phyloP scores from a whole-genome alignment of 2,888 invertebrate genomes.

The Zygaena filipendulae region DNA sequence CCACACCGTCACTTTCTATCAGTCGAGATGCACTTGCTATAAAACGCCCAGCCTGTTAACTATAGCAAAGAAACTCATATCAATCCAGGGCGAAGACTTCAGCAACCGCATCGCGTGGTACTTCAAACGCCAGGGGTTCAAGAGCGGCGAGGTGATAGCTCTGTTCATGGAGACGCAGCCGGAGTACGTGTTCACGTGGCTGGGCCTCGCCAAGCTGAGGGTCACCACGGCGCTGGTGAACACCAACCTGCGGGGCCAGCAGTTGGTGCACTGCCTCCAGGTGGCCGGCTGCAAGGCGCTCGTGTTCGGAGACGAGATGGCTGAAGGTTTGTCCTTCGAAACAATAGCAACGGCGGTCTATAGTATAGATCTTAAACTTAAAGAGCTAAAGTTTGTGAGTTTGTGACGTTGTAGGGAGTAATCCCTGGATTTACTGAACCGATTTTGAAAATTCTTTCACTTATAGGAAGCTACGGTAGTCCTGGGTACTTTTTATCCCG shows the following conservation, averaged over 20 bases:
- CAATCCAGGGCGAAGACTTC: conserved; percentile 69
- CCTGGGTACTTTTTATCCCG: too few species aligned
- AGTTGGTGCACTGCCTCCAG: conserved; percentile 82
- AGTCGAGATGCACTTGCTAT: too few species aligned
- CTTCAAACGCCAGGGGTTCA: conserved; percentile 61
- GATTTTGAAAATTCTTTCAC: too few species aligned
- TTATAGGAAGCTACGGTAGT: too few species aligned
- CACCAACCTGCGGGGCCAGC: conserved; percentile 81
- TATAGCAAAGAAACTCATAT: too few species aligned
- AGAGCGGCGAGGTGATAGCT: conserved; percentile 85
- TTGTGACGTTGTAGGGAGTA: too few species aligned
- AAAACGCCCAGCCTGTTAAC: too few species aligned
- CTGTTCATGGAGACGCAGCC: conserved; percentile 90
- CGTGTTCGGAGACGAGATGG: conserved; percentile 77
- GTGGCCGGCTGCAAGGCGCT: conserved; percentile 82
- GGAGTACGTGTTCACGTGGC: conserved; percentile 89
- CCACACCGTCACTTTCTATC: too few species aligned
- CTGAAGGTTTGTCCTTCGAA: conserved; percentile 30
- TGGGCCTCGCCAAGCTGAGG: conserved; percentile 89
- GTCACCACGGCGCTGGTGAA: conserved; percentile 89
- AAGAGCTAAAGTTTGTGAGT: too few species aligned
- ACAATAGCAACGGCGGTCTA: too few species aligned
- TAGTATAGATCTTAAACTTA: too few species aligned
- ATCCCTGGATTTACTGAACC: too few species aligned
- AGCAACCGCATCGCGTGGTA: conserved; percentile 69